A percentile compares a stretch with the other conserved stretches of the same genome.
Conservation (phyloP, 1,140 invertebrate species). For the Metaphire vulgaris region DNA sequence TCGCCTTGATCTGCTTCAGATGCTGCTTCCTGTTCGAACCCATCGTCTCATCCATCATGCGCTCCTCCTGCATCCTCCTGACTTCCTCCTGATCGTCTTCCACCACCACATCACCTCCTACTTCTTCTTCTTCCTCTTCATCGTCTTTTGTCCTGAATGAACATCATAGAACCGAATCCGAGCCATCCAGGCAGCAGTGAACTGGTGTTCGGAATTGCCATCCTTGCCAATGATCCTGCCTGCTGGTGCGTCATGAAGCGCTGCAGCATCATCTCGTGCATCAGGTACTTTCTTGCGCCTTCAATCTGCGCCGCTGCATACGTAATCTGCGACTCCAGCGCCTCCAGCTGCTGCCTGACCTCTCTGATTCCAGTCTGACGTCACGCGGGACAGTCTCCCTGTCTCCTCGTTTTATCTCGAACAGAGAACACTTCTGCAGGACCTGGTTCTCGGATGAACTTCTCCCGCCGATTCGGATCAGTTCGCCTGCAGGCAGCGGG, state of each 20-base stretch:
- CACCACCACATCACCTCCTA: neutral
- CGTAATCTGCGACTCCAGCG: constrained; percentile 27
- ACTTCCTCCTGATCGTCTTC: neutral
- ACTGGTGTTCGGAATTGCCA: neutral
- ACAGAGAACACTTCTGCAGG: constrained; percentile 27
- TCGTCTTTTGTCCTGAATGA: no score
- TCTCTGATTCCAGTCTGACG: constrained; percentile 2
- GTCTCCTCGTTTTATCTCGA: constrained; percentile 14
- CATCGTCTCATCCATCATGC: neutral
- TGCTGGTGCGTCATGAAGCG: constrained; percentile 12
- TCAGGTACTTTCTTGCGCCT: constrained; percentile 15
- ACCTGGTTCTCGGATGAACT: constrained; percentile 56
- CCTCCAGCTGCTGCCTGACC: constrained; percentile 16
- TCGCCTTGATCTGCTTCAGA: neutral
- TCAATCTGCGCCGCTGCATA: constrained; percentile 33
- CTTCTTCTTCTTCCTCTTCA: neutral
- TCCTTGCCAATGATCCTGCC: neutral
- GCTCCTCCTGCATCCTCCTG: neutral
- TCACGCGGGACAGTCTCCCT: constrained; percentile 6
- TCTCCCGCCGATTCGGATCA: constrained; percentile 68
- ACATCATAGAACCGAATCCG: neutral
- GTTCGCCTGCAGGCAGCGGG: constrained; percentile 38
- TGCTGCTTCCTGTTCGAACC: neutral
- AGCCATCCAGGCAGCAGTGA: neutral
- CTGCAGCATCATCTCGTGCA: constrained; percentile 7